Base-by-base conservation (phyloP, 2,888 invertebrate genomes). In the Scrobipalpa atriplicella region DNA sequence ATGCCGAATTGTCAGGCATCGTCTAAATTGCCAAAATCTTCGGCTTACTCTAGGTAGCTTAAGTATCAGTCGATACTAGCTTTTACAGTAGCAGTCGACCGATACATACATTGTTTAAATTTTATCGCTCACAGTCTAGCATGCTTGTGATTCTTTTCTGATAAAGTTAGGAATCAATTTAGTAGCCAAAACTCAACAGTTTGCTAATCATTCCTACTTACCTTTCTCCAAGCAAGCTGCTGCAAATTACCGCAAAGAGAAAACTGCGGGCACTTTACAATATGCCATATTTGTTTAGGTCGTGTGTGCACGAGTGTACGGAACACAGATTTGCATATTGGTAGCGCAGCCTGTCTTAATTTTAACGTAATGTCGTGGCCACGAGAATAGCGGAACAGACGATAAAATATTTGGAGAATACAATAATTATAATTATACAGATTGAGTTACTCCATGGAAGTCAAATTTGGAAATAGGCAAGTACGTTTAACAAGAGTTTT, bases 321-420 rank as follows among this genome's bases (percentile, higher is more conserved):
- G 69, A 70, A 66, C 75, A 65, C 67, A 71, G 78, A 90, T 91
- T 91, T 90, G 90, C 92, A 92, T 92, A 89, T 88, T 87, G 85
- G 86, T 80, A 80, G 82, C 81, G 83, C 87, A 87, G 86, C 86
- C 88, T 88, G 88, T 90, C 92, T 91, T 91, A 90, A 91, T 92
- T 91, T 89, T 74, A 62, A 47, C 60, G 36, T 65, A 58, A 60
- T 41, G 16, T 9, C 63, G 38, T 29, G 69, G 69, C 66, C 66
- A 66, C 18, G 8, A 64, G 56, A 62, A 18, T 39, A 18, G 58
- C 21, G 58, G 54, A 8, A 65, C 29, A 47, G 64, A 64, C 18
- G 7, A 58, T 2, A 6, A n/a, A 16, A 36, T n/a, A n/a, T n/a
- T n/a, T n/a, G n/a, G n/a, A n/a, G 1, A 6, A 51, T 16, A 16